A percentile compares a stretch with the other conserved stretches of the same genome.
These are phyloP conservation scores for Hypercompe scribonia DNA, from an alignment of 2,888 invertebrate genomes.

Conservation along the genomic window DNA sequence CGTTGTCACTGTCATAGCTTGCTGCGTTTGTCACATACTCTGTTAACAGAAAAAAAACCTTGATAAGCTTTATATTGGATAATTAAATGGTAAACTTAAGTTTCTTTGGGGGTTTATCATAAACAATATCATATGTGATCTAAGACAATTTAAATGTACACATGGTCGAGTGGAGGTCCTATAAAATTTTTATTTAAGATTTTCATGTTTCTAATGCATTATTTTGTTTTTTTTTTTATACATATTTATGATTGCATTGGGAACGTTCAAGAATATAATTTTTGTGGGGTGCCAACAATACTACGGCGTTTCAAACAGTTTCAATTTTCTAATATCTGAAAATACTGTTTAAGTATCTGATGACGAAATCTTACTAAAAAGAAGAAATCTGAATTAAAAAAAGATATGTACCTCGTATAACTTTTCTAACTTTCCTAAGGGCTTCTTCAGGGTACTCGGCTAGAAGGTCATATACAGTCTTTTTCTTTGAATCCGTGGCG, in stretches of 20 bases:
- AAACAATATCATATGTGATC: neutral
- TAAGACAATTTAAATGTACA: neutral
- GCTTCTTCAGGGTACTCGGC: constrained; percentile 96
- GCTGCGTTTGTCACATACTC: constrained; percentile 70
- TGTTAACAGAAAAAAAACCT: constrained; percentile 48
- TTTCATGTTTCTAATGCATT: no score
- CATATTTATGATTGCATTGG: no score
- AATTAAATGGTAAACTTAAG: neutral
- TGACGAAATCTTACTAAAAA: neutral
- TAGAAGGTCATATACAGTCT: constrained; percentile 95
- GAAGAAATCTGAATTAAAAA: neutral
- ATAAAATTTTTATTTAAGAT: no score
- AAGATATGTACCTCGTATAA: constrained; percentile 91
- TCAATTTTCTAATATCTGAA: no score
- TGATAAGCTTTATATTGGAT: neutral
- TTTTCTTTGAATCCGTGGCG: constrained; percentile 92
- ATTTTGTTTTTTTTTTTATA: no score
- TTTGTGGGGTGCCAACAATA: no score
- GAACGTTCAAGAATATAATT: no score
- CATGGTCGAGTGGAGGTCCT: neutral
- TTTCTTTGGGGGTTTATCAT: neutral
- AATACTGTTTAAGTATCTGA: neutral
- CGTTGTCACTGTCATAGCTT: constrained; percentile 87
- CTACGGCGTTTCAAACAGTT: no score
- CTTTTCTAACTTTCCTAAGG: constrained; percentile 93